Evolutionary conservation across 2,797 vertebrate genomes (phyloP).

Genomic region (Cossypha polioptera): DNA sequence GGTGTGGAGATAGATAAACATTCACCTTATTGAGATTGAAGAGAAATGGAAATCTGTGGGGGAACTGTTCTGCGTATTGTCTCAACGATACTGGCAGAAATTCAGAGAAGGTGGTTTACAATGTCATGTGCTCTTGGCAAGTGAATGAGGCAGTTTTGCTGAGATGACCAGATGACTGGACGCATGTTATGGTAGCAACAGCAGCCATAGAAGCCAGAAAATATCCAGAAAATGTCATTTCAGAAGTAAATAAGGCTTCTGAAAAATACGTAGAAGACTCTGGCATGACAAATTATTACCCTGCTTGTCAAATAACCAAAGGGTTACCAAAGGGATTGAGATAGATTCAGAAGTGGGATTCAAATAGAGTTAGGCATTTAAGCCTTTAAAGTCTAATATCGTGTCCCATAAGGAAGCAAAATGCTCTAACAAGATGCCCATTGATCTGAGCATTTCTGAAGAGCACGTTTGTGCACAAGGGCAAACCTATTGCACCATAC

Average conservation of each 20-base stretch:
- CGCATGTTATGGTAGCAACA: not conserved
- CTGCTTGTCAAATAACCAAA: not conserved
- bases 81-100: not conserved
- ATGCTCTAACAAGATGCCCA: not conserved
- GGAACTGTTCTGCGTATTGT: not conserved
- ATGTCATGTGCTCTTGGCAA: not conserved
- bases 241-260: not conserved
- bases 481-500: not conserved
- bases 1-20: not conserved
- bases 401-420: not conserved
- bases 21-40: not conserved
- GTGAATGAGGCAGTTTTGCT: not conserved
- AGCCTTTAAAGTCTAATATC: conserved; percentile 12
- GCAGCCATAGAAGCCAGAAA: not conserved
- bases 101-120: not conserved
- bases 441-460: not conserved
- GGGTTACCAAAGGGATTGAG: not conserved
- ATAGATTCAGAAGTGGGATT: conserved; percentile 2
- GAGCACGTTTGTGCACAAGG: not conserved
- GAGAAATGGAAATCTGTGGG: not conserved
- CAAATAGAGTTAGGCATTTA: conserved; percentile 18
- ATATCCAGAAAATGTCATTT: not conserved
- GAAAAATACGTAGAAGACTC: not conserved
- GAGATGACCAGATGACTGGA: not conserved
- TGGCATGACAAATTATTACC: not conserved